phyloP scores from a whole-genome alignment of 2,888 invertebrate genomes.

The Clistopyga incitator region DNA sequence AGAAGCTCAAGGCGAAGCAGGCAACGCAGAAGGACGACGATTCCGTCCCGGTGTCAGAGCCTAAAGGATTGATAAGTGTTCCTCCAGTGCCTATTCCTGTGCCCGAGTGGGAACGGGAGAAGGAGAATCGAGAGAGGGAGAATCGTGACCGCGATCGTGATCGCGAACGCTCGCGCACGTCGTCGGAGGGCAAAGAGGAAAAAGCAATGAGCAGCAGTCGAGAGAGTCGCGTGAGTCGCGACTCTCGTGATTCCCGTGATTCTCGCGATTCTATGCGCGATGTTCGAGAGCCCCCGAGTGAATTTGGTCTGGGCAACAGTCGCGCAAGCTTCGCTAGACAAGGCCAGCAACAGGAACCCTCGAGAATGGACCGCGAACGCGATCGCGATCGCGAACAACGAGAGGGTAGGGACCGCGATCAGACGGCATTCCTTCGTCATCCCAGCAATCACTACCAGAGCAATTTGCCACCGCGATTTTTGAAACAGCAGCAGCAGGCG shows the following conservation, averaged over 20 bases:
- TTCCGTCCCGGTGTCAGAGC: constrained; percentile 79
- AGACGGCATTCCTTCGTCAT: constrained; percentile 89
- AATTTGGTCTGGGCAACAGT: constrained; percentile 69
- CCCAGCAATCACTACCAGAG: constrained; percentile 87
- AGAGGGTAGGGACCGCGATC: constrained; percentile 85
- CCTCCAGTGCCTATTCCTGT: constrained; percentile 85
- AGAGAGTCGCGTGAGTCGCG: constrained; percentile 65
- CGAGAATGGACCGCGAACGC: constrained; percentile 76
- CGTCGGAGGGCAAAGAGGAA: constrained; percentile 80
- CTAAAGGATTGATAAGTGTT: constrained; percentile 83
- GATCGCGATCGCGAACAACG: constrained; percentile 80
- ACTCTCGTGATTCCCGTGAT: constrained; percentile 51
- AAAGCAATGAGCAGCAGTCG: constrained; percentile 68
- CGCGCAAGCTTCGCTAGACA: constrained; percentile 73
- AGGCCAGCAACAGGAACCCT: constrained; percentile 64
- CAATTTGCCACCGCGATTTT: constrained; percentile 94
- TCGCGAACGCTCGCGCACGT: constrained; percentile 83
- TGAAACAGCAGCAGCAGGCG: constrained; percentile 92
- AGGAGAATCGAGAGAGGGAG: constrained; percentile 83
- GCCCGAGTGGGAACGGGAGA: constrained; percentile 86
- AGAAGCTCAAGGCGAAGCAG: constrained; percentile 87
- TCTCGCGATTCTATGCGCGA: constrained; percentile 67
- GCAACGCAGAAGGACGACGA: constrained; percentile 84
- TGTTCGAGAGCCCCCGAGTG: constrained; percentile 63
- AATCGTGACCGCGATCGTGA: constrained; percentile 78